phyloP scores from a whole-genome alignment of 2,113 vertebrate species.

The Chlorocebus sabaeus region DNA sequence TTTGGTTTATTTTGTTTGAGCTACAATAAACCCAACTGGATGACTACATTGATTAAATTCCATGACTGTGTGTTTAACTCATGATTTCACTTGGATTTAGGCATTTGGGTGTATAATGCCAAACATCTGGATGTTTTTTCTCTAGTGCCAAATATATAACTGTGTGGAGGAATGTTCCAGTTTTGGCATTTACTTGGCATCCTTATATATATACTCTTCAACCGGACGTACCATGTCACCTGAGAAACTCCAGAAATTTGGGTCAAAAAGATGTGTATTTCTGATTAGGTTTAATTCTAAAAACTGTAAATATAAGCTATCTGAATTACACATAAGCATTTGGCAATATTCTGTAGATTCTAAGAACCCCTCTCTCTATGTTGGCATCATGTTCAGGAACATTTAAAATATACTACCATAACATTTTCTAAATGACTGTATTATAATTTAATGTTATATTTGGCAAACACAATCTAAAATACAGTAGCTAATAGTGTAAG shows the following conservation, averaged over 20 bases:
- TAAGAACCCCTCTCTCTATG: constrained; percentile 17
- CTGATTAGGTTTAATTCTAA: constrained; percentile 30
- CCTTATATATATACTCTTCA: background rate
- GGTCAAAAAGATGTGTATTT: constrained; percentile 23
- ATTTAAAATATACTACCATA: constrained; percentile 59
- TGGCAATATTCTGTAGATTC: background rate
- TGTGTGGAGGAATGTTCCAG: background rate
- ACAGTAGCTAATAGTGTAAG: constrained; percentile 48
- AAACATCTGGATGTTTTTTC: constrained; percentile 32
- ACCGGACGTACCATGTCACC: background rate
- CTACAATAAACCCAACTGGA: background rate
- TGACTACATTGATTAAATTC: constrained; percentile 8
- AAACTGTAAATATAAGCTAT: constrained; percentile 42
- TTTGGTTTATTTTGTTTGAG: constrained; percentile 17
- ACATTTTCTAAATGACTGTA: constrained; percentile 59
- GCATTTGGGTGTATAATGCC: constrained; percentile 5
- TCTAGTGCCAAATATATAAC: background rate
- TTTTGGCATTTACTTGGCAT: constrained; percentile 15
- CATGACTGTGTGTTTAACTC: background rate
- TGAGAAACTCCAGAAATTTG: background rate
- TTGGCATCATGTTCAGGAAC: constrained; percentile 56
- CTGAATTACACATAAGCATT: constrained; percentile 13
- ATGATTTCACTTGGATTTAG: constrained; percentile 27
- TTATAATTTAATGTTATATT: constrained; percentile 70
- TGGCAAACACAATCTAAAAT: constrained; percentile 56